Percentiles rank a stretch among this genome's conserved stretches.
phyloP scores from a whole-genome alignment of 92 coral and sea anemone species.

The Epizoanthus fatuus region DNA sequence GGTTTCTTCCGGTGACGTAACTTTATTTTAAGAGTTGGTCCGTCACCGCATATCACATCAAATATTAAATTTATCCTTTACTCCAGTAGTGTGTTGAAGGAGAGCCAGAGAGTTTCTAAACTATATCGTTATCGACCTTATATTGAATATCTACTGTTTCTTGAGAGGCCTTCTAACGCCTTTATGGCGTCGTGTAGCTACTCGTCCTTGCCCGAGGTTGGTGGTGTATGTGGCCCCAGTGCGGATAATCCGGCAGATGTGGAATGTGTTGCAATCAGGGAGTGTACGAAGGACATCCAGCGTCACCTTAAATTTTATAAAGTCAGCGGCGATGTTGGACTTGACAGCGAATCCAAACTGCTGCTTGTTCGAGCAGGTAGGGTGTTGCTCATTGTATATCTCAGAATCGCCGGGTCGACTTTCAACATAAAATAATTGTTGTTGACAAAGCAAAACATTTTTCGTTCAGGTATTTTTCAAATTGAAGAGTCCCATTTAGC shows the following conservation, averaged over 20 bases:
- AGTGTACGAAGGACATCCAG: conserved; percentile 40
- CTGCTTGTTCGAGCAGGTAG: conserved; percentile 62
- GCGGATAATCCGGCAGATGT: conserved; percentile 29
- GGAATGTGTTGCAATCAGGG: conserved; percentile 41
- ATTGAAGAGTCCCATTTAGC: conserved; percentile 24
- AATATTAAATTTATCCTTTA: too few species aligned
- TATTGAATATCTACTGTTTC: too few species aligned
- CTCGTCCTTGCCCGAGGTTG: conserved; percentile 40
- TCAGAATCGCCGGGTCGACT: too few species aligned
- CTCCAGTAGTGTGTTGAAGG: too few species aligned
- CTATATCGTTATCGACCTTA: too few species aligned
- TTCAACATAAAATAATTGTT: too few species aligned
- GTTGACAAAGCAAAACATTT: not conserved
- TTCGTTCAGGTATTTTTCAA: conserved; percentile 43
- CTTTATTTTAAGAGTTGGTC: too few species aligned
- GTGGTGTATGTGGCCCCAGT: conserved; percentile 63
- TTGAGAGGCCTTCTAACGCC: too few species aligned
- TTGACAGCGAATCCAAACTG: conserved; percentile 48
- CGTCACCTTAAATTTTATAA: conserved; percentile 16
- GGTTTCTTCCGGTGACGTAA: too few species aligned
- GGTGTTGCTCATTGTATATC: not conserved
- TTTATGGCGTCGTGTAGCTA: conserved; percentile 21
- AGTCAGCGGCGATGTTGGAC: conserved; percentile 38
- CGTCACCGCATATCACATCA: too few species aligned
- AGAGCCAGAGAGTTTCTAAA: too few species aligned